phyloP scores from a whole-genome alignment of 1,140 invertebrate species.

The Tetramorium alpestre region DNA sequence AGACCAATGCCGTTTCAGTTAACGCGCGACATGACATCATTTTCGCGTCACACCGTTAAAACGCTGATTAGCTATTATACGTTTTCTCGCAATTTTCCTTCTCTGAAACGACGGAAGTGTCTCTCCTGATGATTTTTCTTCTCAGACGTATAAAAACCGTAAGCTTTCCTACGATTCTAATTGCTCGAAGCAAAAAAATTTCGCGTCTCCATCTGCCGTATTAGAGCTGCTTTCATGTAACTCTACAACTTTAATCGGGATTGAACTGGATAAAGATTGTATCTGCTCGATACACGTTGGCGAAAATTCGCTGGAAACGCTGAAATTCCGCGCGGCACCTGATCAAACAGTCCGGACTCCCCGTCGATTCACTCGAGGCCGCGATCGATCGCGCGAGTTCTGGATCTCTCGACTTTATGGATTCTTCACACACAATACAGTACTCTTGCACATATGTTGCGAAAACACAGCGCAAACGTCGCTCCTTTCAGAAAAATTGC shows the following conservation, averaged over 20 bases:
- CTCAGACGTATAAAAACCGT: not conserved
- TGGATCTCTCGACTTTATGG: not conserved
- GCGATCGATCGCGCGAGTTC: conserved; percentile 9
- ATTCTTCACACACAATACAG: not conserved
- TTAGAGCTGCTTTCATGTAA: not conserved
- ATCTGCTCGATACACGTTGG: no score
- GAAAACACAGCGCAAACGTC: not conserved
- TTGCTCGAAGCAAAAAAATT: not conserved
- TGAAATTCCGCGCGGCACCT: conserved; percentile 36
- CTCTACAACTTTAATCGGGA: not conserved
- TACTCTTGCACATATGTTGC: not conserved
- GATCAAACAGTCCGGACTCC: conserved; percentile 44
- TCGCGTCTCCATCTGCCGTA: not conserved
- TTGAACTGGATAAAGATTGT: not conserved
- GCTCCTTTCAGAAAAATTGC: not conserved
- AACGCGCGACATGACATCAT: conserved; percentile 25
- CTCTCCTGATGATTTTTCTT: not conserved
- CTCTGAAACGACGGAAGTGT: not conserved
- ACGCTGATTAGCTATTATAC: not conserved
- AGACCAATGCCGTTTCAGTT: conserved; percentile 12
- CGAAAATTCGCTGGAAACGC: conserved; percentile 8
- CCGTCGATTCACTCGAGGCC: conserved; percentile 22
- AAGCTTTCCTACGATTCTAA: not conserved
- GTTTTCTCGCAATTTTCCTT: not conserved
- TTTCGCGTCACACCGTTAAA: conserved; percentile 37